Percentiles rank a stretch among this genome's conserved stretches.
phyloP scores from a whole-genome alignment of 2,113 vertebrate genomes.

The Labeo catla region DNA sequence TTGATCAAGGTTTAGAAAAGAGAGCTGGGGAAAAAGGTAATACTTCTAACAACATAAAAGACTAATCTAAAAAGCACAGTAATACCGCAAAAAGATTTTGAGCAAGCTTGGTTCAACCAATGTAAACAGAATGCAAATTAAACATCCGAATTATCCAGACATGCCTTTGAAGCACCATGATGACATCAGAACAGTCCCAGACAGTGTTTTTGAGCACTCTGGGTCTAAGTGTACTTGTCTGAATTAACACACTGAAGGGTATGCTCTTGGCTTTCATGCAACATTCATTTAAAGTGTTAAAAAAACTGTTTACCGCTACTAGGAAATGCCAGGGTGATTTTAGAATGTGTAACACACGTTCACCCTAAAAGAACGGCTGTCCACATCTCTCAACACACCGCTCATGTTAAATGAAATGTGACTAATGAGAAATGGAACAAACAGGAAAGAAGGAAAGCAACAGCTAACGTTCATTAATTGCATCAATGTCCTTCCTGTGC shows the following conservation, averaged over 20 bases:
- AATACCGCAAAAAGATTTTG: background rate
- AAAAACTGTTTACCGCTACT: background rate
- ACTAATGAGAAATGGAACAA: slow-evolving; percentile 54
- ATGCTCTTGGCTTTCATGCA: slow-evolving; percentile 36
- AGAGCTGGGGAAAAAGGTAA: background rate
- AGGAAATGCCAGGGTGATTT: slow-evolving; percentile 30
- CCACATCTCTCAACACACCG: slow-evolving; percentile 35
- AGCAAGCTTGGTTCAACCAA: background rate
- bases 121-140: background rate
- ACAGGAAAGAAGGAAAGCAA: slow-evolving; percentile 45
- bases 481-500: slow-evolving; percentile 47
- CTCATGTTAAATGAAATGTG: slow-evolving; percentile 52
- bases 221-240: background rate
- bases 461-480: slow-evolving; percentile 52
- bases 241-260: background rate
- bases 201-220: background rate
- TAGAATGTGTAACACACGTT: slow-evolving; percentile 6
- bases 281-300: slow-evolving; percentile 40
- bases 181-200: slow-evolving; percentile 3
- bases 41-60: background rate
- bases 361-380: slow-evolving; percentile 17
- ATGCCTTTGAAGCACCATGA: background rate
- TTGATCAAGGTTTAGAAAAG: background rate
- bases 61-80: background rate
- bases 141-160: background rate